Evolutionary conservation across 2,797 vertebrate species (phyloP), one percentile per base, ranked within the genome.

Genomic region (Mus spretus): DNA sequence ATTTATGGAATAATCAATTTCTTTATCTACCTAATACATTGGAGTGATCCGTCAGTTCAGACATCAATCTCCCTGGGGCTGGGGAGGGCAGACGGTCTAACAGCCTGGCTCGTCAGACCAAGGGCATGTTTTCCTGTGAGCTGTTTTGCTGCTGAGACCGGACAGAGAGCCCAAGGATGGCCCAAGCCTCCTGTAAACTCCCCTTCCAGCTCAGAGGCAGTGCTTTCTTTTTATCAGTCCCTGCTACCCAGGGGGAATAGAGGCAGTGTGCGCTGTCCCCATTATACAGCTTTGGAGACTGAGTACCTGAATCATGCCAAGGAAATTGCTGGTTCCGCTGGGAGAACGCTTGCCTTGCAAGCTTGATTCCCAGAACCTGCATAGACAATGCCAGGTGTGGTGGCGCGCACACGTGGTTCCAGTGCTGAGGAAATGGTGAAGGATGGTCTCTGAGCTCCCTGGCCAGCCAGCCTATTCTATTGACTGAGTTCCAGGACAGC

Each of bases 1-100:
- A 99, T 99, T 99, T 99, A 99, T 98, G 98, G 98, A 99, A 99
- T 99, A 99, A 99, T 99, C 99, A 99, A 99, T 99, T 98, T 97
- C 98, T 99, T 99, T 99, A 99, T 99, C 99, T 99, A 98, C 94
- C 98, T 99, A 98, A 99, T 99, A 99, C 98, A 99, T 98, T 98
- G 98, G 98, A 99, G 98, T 97, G 98, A 99, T 99, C 99, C 97
- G 98, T 99, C 99, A 99, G 97, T 95, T 98, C 97, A 98, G 97
- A 98, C 99, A 99, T 99, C 99, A 98, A 98, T 99, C 98, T 98
- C 98, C 97, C 98, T 91, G 77, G 98, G 98, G 98, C 98, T 24
- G 89, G 75, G 83, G 81, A 37, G 59, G 87, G 82, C 83, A 40
- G 19, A 57, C 40, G 74, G 61, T 28, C 89, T 95, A 83, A 63